Percentiles rank a stretch among this genome's conserved stretches.
These are phyloP conservation scores for Ormia ochracea DNA, from an alignment of 2,888 invertebrate species.

Conservation along the genomic window DNA sequence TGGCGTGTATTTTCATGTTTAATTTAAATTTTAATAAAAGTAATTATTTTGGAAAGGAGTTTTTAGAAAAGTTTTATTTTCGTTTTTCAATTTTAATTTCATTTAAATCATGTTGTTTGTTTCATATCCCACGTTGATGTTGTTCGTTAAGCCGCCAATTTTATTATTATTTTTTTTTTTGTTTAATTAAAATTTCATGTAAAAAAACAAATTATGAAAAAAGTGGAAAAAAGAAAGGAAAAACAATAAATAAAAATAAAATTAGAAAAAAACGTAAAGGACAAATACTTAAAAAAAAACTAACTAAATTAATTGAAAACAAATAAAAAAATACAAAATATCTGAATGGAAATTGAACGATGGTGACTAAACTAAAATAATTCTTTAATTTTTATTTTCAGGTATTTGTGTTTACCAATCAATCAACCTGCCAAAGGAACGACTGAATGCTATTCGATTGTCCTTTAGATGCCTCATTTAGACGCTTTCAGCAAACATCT, in stretches of 20 bases:
- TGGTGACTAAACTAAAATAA: no score
- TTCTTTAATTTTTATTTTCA: no score
- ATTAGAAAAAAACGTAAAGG: slow-evolving; percentile 56
- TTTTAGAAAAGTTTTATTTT: neutral
- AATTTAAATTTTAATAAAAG: slow-evolving; percentile 48
- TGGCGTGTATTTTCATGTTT: neutral
- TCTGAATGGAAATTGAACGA: slow-evolving; percentile 14
- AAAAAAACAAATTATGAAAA: slow-evolving; percentile 60
- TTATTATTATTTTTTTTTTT: slow-evolving; percentile 2
- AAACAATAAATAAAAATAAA: slow-evolving; percentile 60
- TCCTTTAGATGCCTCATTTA: no score
- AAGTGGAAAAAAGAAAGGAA: slow-evolving; percentile 61
- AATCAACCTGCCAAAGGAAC: no score
- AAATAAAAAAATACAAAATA: slow-evolving; percentile 59
- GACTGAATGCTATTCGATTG: no score
- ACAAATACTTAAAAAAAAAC: slow-evolving; percentile 48
- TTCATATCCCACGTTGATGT: slow-evolving; percentile 34
- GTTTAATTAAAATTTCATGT: slow-evolving; percentile 6
- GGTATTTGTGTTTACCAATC: no score
- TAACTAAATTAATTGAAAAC: slow-evolving; percentile 44
- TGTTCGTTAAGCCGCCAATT: neutral
- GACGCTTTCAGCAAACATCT: no score
- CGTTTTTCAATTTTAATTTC: slow-evolving; percentile 12
- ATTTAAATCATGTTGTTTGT: slow-evolving; percentile 17
- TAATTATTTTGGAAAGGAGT: slow-evolving; percentile 8